Evolutionary conservation across 64 coral and sea anemone genomes (phyloP).

Genomic region (Platygyra sinensis): DNA sequence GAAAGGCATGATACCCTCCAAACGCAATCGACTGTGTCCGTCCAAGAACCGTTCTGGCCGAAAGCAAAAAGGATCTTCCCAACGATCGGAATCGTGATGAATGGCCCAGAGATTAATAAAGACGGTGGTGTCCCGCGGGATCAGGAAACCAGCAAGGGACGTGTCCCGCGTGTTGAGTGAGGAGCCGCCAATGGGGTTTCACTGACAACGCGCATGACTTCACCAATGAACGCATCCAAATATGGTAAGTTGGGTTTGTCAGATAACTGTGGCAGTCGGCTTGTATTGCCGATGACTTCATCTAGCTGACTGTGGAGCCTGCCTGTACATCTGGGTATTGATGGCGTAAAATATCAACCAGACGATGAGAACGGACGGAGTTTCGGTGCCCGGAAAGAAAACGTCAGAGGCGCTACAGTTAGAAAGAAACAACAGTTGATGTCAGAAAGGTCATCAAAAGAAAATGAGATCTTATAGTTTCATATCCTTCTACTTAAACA

Average conservation of each 20-base stretch:
- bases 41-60: slow-evolving; percentile 61
- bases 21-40: not conserved
- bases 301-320: slow-evolving; percentile 60
- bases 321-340: slow-evolving; percentile 55
- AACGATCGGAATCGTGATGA: slow-evolving; percentile 51
- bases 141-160: slow-evolving; percentile 37
- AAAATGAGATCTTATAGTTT: not conserved
- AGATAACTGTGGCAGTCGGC: slow-evolving; percentile 34
- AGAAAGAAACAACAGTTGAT: not conserved
- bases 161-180: slow-evolving; percentile 35
- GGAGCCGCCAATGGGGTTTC: slow-evolving; percentile 49
- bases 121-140: slow-evolving; percentile 53
- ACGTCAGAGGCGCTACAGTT: slow-evolving; percentile 28
- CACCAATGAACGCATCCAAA: slow-evolving; percentile 67
- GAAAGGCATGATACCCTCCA: slow-evolving; percentile 35
- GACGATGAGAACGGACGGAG: slow-evolving; percentile 17
- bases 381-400: slow-evolving; percentile 64
- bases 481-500: too few relatives aligned
- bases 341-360: slow-evolving; percentile 54
- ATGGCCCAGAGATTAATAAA: slow-evolving; percentile 57
- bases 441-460: too few relatives aligned
- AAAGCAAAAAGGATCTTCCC: slow-evolving; percentile 59
- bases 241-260: slow-evolving; percentile 60
- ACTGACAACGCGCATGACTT: slow-evolving; percentile 60
- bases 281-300: slow-evolving; percentile 26